Percentiles rank a stretch among this genome's conserved stretches.
phyloP scores from a whole-genome alignment of 2,888 invertebrate genomes.

The Tridacna crocea region DNA sequence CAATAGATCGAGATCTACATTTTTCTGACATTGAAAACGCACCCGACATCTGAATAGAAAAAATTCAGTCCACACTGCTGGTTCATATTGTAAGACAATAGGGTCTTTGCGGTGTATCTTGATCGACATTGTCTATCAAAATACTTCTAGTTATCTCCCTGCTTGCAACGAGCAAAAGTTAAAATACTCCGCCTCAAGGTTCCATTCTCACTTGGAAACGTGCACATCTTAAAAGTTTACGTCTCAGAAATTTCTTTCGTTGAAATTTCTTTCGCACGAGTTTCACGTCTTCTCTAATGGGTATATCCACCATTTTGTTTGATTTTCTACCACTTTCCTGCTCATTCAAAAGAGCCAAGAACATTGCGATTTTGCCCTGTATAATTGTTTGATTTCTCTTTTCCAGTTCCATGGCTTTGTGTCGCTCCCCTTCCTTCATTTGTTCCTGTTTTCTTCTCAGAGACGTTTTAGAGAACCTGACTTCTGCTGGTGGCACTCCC shows the following conservation, averaged over 20 bases:
- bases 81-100: too few species aligned
- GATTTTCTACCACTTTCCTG: slow-evolving; percentile 41
- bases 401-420: slow-evolving; percentile 40
- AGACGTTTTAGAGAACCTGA: slow-evolving; percentile 64
- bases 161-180: too few species aligned
- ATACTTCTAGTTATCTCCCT: too few species aligned
- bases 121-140: too few species aligned
- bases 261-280: neutral
- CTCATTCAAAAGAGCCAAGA: slow-evolving; percentile 59
- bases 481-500: slow-evolving; percentile 57
- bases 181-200: too few species aligned
- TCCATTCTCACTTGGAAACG: too few species aligned
- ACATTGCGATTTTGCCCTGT: slow-evolving; percentile 58
- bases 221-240: too few species aligned
- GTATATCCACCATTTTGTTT: slow-evolving; percentile 54
- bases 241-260: neutral
- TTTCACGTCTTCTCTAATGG: slow-evolving; percentile 25
- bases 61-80: too few species aligned
- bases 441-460: slow-evolving; percentile 55
- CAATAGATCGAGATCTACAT: too few species aligned
- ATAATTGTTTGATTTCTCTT: slow-evolving; percentile 51
- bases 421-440: slow-evolving; percentile 46
- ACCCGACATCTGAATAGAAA: too few species aligned
- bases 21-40: too few species aligned
- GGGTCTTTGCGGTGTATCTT: too few species aligned